Conservation (phyloP, 2,888 invertebrate genomes). For the Amiota mariae region DNA sequence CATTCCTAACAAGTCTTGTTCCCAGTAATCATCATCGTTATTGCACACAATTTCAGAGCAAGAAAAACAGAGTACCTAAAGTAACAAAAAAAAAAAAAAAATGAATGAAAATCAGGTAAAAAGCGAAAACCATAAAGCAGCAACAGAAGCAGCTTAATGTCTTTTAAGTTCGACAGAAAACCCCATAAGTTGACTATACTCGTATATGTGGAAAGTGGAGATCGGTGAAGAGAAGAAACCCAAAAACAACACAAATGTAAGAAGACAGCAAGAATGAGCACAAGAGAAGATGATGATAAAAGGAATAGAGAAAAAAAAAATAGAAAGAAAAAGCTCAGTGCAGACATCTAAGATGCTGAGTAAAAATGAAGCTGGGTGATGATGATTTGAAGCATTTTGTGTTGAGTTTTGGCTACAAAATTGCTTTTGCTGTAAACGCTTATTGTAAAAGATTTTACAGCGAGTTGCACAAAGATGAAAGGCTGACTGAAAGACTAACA, state of each 20-base stretch:
- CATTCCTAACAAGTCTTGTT: neutral
- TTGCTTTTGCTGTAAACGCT: slow-evolving; percentile 45
- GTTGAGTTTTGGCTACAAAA: slow-evolving; percentile 51
- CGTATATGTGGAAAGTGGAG: too few relatives aligned
- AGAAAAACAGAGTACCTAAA: neutral
- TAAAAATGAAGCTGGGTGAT: slow-evolving; percentile 46
- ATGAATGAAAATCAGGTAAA: slow-evolving; percentile 9
- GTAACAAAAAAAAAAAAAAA: neutral
- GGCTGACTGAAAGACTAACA: slow-evolving; percentile 9
- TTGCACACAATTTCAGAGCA: neutral
- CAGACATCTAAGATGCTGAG: slow-evolving; percentile 48
- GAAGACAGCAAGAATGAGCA: neutral
- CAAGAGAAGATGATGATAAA: neutral
- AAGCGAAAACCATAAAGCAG: slow-evolving; percentile 20
- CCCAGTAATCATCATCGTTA: neutral
- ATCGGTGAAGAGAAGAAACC: neutral
- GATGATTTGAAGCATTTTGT: slow-evolving; percentile 62
- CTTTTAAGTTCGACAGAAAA: slow-evolving; percentile 12
- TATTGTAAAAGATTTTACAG: slow-evolving; percentile 58
- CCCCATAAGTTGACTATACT: neutral
- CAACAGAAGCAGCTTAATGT: slow-evolving; percentile 14
- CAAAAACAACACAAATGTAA: neutral
- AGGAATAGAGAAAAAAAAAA: slow-evolving; percentile 1
- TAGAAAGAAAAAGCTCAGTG: slow-evolving; percentile 40
- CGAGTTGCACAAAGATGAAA: slow-evolving; percentile 16